Percentiles rank a stretch among this genome's conserved stretches.
phyloP scores from a whole-genome alignment of 2,113 vertebrate species.

The Rhabdomys dilectus region DNA sequence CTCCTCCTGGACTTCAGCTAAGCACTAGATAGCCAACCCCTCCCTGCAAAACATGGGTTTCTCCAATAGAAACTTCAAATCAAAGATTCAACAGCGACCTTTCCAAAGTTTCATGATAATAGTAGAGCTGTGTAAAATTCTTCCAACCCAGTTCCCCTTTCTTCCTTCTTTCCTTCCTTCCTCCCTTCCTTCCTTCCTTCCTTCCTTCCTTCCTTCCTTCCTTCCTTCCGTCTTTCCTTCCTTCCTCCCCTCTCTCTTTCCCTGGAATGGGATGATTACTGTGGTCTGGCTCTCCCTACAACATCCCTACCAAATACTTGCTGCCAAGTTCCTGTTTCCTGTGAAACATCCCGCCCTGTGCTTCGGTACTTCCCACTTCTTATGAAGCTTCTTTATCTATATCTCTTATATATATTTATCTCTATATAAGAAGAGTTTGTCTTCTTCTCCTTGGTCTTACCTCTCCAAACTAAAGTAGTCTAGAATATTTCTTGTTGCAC shows the following conservation, averaged over 20 bases:
- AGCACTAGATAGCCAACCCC: background rate
- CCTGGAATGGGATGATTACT: background rate
- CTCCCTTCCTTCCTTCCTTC: background rate
- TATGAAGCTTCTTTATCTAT: background rate
- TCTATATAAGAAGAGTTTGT: no score
- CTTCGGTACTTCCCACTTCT: background rate
- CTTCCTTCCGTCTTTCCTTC: background rate
- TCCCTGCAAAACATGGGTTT: background rate
- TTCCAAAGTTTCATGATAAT: background rate
- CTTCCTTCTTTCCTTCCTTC: background rate
- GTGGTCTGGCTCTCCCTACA: background rate
- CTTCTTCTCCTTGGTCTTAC: slow-evolving; percentile 28
- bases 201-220: background rate
- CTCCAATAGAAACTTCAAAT: background rate
- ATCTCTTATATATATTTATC: no score
- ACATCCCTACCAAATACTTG: background rate
- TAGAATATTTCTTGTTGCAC: slow-evolving; percentile 25
- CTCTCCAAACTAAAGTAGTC: slow-evolving; percentile 32
- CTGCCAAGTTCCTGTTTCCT: background rate
- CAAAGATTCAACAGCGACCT: background rate
- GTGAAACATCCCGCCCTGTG: no score
- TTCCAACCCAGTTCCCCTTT: background rate
- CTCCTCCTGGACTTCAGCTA: background rate
- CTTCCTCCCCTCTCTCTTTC: background rate
- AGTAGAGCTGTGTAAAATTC: background rate